Evolutionary conservation across 92 coral and sea anemone genomes (phyloP), one percentile per base, ranked within the genome.

Genomic region (Chrysogorgia sp.): DNA sequence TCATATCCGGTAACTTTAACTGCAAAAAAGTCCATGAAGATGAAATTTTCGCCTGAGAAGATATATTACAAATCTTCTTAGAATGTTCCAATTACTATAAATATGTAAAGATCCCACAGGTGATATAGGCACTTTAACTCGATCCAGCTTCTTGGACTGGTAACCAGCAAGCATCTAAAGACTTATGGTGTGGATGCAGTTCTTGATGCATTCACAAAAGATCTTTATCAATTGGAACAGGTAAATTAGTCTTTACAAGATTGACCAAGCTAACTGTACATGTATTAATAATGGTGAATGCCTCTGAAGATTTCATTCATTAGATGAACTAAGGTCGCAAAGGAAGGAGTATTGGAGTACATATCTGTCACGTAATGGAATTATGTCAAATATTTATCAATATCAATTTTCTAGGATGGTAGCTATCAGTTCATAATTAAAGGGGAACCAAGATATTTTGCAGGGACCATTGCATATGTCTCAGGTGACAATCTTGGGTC

Each of bases 181-280:
- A 82, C 79, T 28, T 85, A 85, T 88, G 92, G 92, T 29, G 75
- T 77, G 24, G 87, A 81, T 43, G n/a, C 82, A 6, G 34, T 82
- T 0, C 80, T 88, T 14, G 32, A 58, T 15, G 68, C 71, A 13
- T 84, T 88, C 52, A 85, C 83, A 83, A 40, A 47, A 30, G 86
- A 88, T 67, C 45, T 88, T 34, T 28, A 60, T 37, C 34, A 79
- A 32, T 60, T 88, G 31, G 92, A 88, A 75, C 89, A 84, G 83
- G 92, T 88, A n/a, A 57, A 57, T 57, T 21, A 7, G 63, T 57
- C 66, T 60, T 57, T 57, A 57, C 28, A 57, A 57, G 63, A 57
- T 57, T 57, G 63, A 57, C 28, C 63, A 57, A 57, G 63, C 63
- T 57, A 57, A 57, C 63, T 57, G 63, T 57, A 57, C 24, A 57